Percentiles rank a stretch among this genome's conserved stretches.
These are phyloP conservation scores for Eufriesea mexicana DNA, from an alignment of 1,140 invertebrate species.

Conservation along the genomic window DNA sequence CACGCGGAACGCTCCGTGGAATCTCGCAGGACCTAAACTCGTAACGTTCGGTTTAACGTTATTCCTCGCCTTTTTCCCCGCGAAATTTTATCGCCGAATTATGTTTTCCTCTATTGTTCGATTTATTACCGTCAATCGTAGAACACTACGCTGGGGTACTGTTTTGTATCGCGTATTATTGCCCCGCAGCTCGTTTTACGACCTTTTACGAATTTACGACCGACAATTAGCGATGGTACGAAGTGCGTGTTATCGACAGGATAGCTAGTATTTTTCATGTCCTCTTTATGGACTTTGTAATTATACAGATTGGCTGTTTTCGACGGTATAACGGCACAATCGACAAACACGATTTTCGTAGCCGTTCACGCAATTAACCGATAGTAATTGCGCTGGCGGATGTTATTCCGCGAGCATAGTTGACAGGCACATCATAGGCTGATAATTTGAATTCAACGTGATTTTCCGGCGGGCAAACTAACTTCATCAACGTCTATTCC, in stretches of 20 bases:
- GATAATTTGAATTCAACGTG: constrained; percentile 19
- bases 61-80: too few relatives aligned
- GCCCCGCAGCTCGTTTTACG: too few relatives aligned
- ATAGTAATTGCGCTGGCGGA: background rate
- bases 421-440: background rate
- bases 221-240: too few relatives aligned
- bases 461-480: constrained; percentile 3
- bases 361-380: constrained; percentile 11
- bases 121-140: background rate
- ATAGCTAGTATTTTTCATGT: background rate
- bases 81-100: too few relatives aligned
- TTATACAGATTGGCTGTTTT: background rate
- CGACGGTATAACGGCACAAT: background rate
- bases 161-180: background rate
- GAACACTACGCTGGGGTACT: background rate
- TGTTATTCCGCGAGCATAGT: background rate
- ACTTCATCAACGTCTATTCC: constrained; percentile 12
- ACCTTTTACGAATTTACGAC: too few relatives aligned
- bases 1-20: too few relatives aligned
- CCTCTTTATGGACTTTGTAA: too few relatives aligned
- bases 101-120: background rate
- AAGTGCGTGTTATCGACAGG: too few relatives aligned
- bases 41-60: too few relatives aligned
- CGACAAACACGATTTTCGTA: background rate
- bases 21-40: too few relatives aligned